Percentiles rank a stretch among this genome's conserved stretches.
phyloP scores from a whole-genome alignment of 2,113 vertebrate genomes.

The Charadrius vociferus region DNA sequence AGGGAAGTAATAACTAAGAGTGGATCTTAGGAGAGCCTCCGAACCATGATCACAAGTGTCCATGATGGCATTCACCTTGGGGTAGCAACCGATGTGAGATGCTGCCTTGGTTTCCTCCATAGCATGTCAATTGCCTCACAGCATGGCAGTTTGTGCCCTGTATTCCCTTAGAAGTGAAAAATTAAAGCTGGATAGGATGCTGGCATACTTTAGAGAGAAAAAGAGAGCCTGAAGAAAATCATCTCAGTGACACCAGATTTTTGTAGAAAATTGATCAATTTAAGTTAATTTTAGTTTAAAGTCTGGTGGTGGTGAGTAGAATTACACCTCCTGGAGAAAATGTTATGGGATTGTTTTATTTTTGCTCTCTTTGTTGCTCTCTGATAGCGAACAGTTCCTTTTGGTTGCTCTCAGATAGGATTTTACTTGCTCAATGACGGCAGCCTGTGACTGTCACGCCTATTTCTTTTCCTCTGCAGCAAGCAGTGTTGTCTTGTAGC shows the following conservation, averaged over 20 bases:
- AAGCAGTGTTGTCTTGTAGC: not conserved
- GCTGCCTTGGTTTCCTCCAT: not conserved
- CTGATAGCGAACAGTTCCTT: not conserved
- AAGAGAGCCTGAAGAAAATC: not conserved
- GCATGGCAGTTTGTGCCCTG: not conserved
- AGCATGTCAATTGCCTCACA: not conserved
- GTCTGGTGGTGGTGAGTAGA: not conserved
- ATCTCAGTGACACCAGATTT: not conserved
- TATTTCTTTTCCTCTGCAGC: not conserved
- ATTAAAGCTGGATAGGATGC: not conserved
- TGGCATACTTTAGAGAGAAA: not conserved
- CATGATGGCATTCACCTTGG: not conserved
- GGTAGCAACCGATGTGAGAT: not conserved
- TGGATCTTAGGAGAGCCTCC: not conserved
- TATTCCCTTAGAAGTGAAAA: not conserved
- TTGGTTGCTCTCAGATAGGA: not conserved
- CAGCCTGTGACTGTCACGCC: not conserved
- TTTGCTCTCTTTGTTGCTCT: not conserved
- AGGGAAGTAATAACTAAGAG: not conserved
- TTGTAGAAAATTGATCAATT: not conserved
- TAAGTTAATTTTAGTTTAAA: not conserved
- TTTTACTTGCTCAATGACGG: not conserved
- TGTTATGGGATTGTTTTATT: not conserved
- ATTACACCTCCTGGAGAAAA: not conserved
- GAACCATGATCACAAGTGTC: fast-evolving